Evolutionary conservation across 2,888 invertebrate species (phyloP).

Genomic region (Epinotia nisella): DNA sequence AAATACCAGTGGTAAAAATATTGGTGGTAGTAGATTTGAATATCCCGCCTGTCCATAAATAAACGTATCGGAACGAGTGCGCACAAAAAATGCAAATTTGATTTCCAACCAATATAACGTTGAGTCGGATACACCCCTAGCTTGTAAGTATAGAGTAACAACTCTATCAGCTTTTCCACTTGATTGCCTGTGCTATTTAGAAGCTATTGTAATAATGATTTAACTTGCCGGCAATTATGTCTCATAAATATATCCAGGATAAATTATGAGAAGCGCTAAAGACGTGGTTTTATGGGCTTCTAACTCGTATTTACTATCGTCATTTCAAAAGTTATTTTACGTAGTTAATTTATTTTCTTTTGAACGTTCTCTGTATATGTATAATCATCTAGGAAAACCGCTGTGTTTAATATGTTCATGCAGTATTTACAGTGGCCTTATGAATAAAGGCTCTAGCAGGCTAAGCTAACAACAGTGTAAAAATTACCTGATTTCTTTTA

Average conservation of each 20-base stretch:
- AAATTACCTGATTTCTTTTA: too few relatives aligned
- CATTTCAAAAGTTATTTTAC: neutral
- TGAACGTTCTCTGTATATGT: neutral
- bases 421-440: too few relatives aligned
- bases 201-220: constrained; percentile 39
- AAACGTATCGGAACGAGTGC: too few relatives aligned
- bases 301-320: neutral
- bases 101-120: neutral
- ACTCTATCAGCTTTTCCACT: constrained; percentile 43
- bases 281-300: neutral
- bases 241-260: constrained; percentile 29
- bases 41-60: too few relatives aligned
- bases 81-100: neutral
- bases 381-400: neutral
- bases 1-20: too few relatives aligned
- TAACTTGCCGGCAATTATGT: constrained; percentile 29
- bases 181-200: constrained; percentile 18
- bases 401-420: neutral
- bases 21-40: too few relatives aligned
- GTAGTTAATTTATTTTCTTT: neutral
- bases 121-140: neutral
- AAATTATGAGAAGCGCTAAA: constrained; percentile 6
- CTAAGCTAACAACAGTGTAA: too few relatives aligned
- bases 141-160: constrained; percentile 40
- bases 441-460: too few relatives aligned